Evolutionary conservation across 2,888 invertebrate genomes (phyloP).

Genomic region (Scaptomyza tumidula): DNA sequence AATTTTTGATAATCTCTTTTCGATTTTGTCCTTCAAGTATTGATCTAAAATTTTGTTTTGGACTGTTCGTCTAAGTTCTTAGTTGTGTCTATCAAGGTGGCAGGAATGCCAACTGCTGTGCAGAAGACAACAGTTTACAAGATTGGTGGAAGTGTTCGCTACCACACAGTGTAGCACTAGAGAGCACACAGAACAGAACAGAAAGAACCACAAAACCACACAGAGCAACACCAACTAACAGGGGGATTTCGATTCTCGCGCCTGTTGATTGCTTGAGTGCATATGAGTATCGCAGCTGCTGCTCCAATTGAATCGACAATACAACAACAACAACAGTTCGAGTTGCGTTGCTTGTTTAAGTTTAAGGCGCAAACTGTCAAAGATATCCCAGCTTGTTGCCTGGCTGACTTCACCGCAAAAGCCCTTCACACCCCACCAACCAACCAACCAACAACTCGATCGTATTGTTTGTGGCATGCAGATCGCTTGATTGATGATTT

Average conservation of each 20-base stretch:
- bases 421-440: neutral
- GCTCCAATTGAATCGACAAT: conserved; percentile 22
- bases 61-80: conserved; percentile 18
- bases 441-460: conserved; percentile 4
- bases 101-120: conserved; percentile 65
- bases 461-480: conserved; percentile 53
- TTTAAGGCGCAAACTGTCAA: conserved; percentile 77
- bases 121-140: conserved; percentile 11
- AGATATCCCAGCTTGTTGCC: conserved; percentile 72
- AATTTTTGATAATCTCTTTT: no score
- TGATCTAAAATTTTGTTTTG: neutral
- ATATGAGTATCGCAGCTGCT: conserved; percentile 66
- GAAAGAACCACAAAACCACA: conserved; percentile 17
- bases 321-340: no score
- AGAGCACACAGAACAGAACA: neutral
- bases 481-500: conserved; percentile 82
- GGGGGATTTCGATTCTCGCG: conserved; percentile 44
- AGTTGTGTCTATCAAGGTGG: conserved; percentile 53
- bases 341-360: conserved; percentile 50
- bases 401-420: neutral
- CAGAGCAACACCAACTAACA: neutral
- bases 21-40: no score
- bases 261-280: conserved; percentile 76
- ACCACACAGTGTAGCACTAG: conserved; percentile 17
- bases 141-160: neutral